A percentile compares a stretch with the other conserved stretches of the same genome.
Evolutionary conservation across 2,113 vertebrate species (phyloP).

Genomic region (Arizona elegans): DNA sequence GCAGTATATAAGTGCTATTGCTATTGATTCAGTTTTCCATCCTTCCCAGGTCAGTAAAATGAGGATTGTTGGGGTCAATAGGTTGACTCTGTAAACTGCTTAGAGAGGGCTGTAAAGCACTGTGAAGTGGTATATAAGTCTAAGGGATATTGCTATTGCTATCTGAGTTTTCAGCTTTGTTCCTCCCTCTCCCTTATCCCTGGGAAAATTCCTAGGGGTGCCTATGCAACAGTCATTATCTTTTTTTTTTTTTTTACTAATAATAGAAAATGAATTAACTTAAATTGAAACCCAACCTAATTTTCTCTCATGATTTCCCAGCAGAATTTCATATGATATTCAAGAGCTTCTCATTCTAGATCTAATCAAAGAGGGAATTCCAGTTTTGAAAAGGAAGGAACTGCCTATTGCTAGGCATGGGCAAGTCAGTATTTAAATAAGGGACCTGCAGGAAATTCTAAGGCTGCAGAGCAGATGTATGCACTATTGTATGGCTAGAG

Average conservation of each 20-base stretch:
- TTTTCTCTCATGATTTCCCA: constrained; percentile 5
- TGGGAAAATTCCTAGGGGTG: neutral
- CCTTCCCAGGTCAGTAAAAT: no score
- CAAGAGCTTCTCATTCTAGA: constrained; percentile 1
- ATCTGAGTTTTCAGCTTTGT: neutral
- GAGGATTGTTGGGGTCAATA: no score
- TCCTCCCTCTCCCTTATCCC: neutral
- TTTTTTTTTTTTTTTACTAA: neutral
- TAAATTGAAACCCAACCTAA: neutral
- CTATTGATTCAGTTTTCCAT: no score
- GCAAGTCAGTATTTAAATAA: neutral
- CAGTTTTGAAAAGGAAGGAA: constrained; percentile 12
- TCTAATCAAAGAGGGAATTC: constrained; percentile 20
- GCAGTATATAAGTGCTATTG: no score
- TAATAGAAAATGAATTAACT: neutral
- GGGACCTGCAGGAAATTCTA: neutral
- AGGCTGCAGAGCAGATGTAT: neutral
- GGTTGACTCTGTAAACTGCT: no score
- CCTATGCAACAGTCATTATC: neutral
- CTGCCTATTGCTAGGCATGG: constrained; percentile 32
- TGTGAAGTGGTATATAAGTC: no score
- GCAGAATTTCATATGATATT: neutral
- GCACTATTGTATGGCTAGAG: neutral
- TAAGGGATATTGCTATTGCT: no score
- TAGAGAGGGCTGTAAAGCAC: no score